phyloP scores from a whole-genome alignment of 2,797 vertebrate genomes.

The Gymnothorax javanicus region DNA sequence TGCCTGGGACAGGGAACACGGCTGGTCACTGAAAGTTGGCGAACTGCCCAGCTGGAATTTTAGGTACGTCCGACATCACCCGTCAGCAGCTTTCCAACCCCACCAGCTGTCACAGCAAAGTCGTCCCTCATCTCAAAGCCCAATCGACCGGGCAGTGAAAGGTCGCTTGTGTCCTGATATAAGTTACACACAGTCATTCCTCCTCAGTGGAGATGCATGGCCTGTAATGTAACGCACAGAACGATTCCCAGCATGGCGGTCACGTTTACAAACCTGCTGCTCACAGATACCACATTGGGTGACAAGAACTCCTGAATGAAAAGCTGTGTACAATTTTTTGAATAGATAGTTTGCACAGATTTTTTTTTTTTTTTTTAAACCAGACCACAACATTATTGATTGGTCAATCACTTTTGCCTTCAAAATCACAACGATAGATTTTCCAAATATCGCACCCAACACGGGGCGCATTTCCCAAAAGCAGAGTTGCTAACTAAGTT shows the following conservation, averaged over 20 bases:
- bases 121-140: neutral
- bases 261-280: slow-evolving; percentile 63
- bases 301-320: slow-evolving; percentile 6
- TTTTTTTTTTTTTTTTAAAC: too few relatives aligned
- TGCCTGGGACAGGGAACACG: neutral
- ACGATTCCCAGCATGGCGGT: slow-evolving; percentile 63
- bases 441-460: too few relatives aligned
- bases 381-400: too few relatives aligned
- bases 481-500: too few relatives aligned
- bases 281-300: slow-evolving; percentile 54
- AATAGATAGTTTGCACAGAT: too few relatives aligned
- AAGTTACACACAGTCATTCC: neutral
- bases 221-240: slow-evolving; percentile 54
- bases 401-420: too few relatives aligned
- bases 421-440: too few relatives aligned
- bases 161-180: neutral
- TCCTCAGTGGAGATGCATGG: slow-evolving; percentile 54
- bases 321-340: neutral
- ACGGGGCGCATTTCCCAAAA: too few relatives aligned
- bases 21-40: neutral
- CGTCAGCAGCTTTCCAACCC: slow-evolving; percentile 57
- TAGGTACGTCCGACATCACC: slow-evolving; percentile 37
- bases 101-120: slow-evolving; percentile 5
- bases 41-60: neutral
- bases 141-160: neutral